These are phyloP conservation scores for Psettodes erumei DNA, from an alignment of 2,113 vertebrate genomes.

Conservation along the genomic window DNA sequence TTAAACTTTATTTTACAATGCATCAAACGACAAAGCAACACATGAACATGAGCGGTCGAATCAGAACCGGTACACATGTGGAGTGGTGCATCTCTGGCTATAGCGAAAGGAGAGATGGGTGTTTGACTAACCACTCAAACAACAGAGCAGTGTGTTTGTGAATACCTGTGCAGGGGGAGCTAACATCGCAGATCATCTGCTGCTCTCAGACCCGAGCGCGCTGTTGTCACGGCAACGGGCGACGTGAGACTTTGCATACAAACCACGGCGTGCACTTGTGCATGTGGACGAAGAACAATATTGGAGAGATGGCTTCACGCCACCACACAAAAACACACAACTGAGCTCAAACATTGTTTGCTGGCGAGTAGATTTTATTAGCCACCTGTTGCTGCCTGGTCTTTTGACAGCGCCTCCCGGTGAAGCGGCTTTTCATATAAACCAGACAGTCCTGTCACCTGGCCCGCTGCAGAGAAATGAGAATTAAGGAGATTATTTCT, in stretches of 20 bases:
- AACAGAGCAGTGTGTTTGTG: background rate
- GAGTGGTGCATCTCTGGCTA: no score
- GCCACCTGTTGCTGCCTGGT: slow-evolving; percentile 76
- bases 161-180: background rate
- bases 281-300: background rate
- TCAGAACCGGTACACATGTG: no score
- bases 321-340: background rate
- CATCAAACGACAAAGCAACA: no score
- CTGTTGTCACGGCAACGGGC: slow-evolving; percentile 68
- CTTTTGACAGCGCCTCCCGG: slow-evolving; percentile 60
- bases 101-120: no score
- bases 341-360: slow-evolving; percentile 18
- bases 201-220: background rate
- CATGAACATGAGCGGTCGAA: no score
- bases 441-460: slow-evolving; percentile 34
- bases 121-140: background rate
- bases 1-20: no score
- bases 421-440: slow-evolving; percentile 51
- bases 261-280: background rate
- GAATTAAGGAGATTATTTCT: slow-evolving; percentile 59
- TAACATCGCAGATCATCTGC: slow-evolving; percentile 6
- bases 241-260: slow-evolving; percentile 14
- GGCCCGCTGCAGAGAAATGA: slow-evolving; percentile 16
- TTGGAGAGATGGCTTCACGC: background rate
- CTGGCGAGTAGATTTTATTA: slow-evolving; percentile 63